Conservation (phyloP, 2,797 vertebrate species). For the Coregonus ussuriensis region DNA sequence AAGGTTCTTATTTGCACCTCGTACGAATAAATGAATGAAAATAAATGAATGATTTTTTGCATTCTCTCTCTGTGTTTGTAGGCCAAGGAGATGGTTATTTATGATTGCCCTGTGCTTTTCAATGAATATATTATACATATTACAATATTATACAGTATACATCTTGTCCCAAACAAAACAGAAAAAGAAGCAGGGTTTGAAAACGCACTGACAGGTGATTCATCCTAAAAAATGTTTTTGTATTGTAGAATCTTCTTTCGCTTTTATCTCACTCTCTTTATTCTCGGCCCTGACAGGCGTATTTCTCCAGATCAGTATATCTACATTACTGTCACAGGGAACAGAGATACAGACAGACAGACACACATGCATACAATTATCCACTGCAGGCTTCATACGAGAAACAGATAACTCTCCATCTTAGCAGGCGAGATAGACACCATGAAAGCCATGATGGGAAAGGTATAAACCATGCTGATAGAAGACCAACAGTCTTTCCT, state of each 20-base stretch:
- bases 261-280: conserved; percentile 33
- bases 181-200: conserved; percentile 31
- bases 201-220: conserved; percentile 46
- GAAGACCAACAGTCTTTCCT: conserved; percentile 25
- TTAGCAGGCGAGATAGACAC: conserved; percentile 1
- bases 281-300: conserved; percentile 25
- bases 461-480: conserved; percentile 25
- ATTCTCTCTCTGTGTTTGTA: conserved; percentile 34
- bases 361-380: conserved; percentile 47
- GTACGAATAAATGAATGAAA: conserved; percentile 33
- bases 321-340: conserved; percentile 15
- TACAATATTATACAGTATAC: conserved; percentile 25
- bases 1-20: conserved; percentile 9
- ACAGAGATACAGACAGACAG: not conserved
- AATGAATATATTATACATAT: conserved; percentile 50
- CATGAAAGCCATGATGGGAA: not conserved
- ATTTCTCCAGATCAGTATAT: conserved; percentile 39
- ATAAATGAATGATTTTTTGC: not conserved
- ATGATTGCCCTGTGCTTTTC: conserved; percentile 41
- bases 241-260: conserved; percentile 25
- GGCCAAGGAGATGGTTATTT: conserved; percentile 40
- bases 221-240: conserved; percentile 25
- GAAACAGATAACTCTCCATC: conserved; percentile 40
- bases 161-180: conserved; percentile 41
- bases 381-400: conserved; percentile 18